A percentile compares a stretch with the other conserved stretches of the same genome.
Evolutionary conservation across 2,888 invertebrate genomes (phyloP).

Genomic region (Prosapia bicincta): DNA sequence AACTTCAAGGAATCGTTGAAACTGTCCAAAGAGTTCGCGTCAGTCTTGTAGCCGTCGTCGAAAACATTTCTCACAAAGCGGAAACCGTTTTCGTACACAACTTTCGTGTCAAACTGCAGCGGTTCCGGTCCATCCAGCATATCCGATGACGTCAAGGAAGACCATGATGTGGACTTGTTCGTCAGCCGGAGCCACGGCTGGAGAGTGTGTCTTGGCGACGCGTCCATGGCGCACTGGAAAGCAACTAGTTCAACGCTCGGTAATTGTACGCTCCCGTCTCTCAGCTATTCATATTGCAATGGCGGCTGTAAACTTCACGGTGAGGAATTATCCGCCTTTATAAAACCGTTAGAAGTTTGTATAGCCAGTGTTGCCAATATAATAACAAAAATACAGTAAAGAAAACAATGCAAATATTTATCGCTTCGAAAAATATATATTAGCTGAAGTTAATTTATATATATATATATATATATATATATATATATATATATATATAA

Average conservation of each 20-base stretch:
- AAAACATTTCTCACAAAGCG: background rate
- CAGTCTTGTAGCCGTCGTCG: background rate
- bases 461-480: no score
- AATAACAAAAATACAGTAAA: no score
- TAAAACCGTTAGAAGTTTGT: background rate
- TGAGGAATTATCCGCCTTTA: background rate
- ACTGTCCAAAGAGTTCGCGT: background rate
- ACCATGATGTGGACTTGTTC: conserved; percentile 23
- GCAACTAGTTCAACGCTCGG: background rate
- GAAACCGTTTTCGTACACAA: conserved; percentile 20
- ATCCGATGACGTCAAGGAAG: background rate
- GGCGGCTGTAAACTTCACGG: background rate
- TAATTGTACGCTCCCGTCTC: background rate
- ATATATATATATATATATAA: no score
- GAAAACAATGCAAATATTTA: no score
- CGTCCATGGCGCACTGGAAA: conserved; percentile 7
- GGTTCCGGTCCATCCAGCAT: background rate
- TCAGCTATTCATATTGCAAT: background rate
- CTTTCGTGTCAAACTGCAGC: background rate
- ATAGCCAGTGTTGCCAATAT: no score
- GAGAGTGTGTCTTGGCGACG: background rate
- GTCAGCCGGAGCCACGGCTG: conserved; percentile 22
- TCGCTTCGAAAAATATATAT: no score
- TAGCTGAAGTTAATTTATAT: no score
- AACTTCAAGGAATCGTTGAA: background rate